Conservation (phyloP, 1,140 invertebrate species). For the Bombus sylvicola region DNA sequence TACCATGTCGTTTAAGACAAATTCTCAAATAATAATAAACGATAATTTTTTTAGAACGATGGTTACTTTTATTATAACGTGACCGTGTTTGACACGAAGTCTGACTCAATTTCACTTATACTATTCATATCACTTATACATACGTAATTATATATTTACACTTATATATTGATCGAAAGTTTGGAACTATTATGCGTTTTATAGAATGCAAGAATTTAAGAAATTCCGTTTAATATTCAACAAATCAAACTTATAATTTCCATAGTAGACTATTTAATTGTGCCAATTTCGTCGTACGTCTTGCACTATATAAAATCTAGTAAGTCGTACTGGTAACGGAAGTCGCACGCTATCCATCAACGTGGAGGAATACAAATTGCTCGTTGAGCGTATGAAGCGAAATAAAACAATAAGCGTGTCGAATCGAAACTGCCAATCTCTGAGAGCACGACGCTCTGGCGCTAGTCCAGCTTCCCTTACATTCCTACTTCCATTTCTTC, state of each 20-base stretch:
- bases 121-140: neutral
- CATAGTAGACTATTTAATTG: neutral
- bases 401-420: constrained; percentile 22
- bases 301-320: neutral
- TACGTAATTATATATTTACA: too few relatives aligned
- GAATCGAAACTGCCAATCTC: constrained; percentile 42
- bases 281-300: neutral
- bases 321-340: neutral
- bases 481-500: constrained; percentile 13
- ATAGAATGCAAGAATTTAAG: too few relatives aligned
- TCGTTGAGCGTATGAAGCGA: constrained; percentile 7
- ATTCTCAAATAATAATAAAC: neutral
- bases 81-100: neutral
- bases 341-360: constrained; percentile 6
- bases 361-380: neutral
- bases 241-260: neutral
- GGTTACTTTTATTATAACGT: neutral
- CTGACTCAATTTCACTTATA: neutral
- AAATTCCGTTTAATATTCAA: neutral
- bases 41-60: neutral
- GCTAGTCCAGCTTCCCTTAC: neutral
- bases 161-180: neutral
- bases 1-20: neutral
- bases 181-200: neutral
- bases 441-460: constrained; percentile 29